Percentiles rank a stretch among this genome's conserved stretches.
Evolutionary conservation across 2,888 invertebrate species (phyloP).

Genomic region (Zygogramma bicolorata): DNA sequence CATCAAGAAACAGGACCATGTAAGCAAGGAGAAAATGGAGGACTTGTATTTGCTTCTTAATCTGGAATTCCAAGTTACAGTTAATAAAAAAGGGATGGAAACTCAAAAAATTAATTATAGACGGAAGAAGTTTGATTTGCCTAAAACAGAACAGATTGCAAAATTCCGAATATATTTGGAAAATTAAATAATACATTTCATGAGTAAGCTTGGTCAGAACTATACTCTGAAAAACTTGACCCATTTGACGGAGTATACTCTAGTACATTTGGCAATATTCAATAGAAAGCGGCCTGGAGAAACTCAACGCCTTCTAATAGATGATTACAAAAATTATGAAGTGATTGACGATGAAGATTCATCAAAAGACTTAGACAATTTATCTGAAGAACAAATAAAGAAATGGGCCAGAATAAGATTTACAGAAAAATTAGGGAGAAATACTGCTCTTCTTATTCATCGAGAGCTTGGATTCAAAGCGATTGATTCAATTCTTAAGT

Average conservation of each 20-base stretch:
- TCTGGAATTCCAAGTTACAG: slow-evolving; percentile 24
- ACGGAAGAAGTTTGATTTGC: background rate
- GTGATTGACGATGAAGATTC: slow-evolving; percentile 14
- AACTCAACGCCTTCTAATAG: slow-evolving; percentile 26
- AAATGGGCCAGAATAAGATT: slow-evolving; percentile 30
- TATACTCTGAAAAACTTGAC: slow-evolving; percentile 5
- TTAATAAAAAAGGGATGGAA: slow-evolving; percentile 23
- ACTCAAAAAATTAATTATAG: slow-evolving; percentile 24
- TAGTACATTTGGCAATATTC: slow-evolving; percentile 21
- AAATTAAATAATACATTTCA: slow-evolving; percentile 7
- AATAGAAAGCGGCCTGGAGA: slow-evolving; percentile 30
- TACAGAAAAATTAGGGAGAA: slow-evolving; percentile 29
- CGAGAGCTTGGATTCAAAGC: slow-evolving; percentile 28
- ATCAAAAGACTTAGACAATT: background rate
- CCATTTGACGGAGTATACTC: slow-evolving; percentile 20
- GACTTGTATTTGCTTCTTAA: slow-evolving; percentile 18
- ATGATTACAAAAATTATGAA: slow-evolving; percentile 28
- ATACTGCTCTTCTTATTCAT: slow-evolving; percentile 28
- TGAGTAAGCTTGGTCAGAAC: background rate
- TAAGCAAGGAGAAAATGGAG: slow-evolving; percentile 14
- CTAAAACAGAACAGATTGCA: slow-evolving; percentile 16
- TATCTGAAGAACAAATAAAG: slow-evolving; percentile 24
- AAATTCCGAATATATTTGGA: slow-evolving; percentile 22
- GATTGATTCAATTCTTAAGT: slow-evolving; percentile 23
- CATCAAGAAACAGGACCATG: background rate